Evolutionary conservation across 2,113 vertebrate species (phyloP).

Genomic region (Microtus ochrogaster): DNA sequence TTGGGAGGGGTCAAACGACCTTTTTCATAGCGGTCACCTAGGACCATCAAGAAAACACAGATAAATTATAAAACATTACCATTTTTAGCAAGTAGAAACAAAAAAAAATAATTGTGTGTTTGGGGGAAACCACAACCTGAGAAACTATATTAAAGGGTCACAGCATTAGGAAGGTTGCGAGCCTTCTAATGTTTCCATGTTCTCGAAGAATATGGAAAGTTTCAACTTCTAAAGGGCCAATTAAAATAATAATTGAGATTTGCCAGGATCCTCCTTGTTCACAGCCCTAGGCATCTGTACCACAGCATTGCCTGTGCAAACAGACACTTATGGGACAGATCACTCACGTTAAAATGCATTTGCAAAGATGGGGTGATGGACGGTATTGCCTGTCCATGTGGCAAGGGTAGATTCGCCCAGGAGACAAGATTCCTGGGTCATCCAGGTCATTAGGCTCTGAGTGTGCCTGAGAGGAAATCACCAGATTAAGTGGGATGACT

Average conservation of each 20-base stretch:
- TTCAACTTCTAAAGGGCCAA: neutral
- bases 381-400: neutral
- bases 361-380: slow-evolving; percentile 82
- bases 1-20: neutral
- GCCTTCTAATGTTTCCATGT: neutral
- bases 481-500: neutral
- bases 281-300: slow-evolving; percentile 56
- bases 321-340: neutral
- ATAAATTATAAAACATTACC: neutral
- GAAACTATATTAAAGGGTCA: neutral
- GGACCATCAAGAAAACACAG: neutral
- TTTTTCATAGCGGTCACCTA: neutral
- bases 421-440: too few species aligned
- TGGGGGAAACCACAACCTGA: neutral
- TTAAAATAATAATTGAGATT: slow-evolving; percentile 19
- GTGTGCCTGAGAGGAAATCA: neutral
- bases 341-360: slow-evolving; percentile 56
- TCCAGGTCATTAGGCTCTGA: neutral
- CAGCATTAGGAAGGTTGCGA: neutral
- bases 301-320: slow-evolving; percentile 66
- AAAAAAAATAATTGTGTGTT: neutral
- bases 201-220: slow-evolving; percentile 37
- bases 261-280: slow-evolving; percentile 34
- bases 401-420: neutral
- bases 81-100: neutral